Evolutionary conservation across 2,888 invertebrate genomes (phyloP).

Genomic region (Chaetoderma sp.): DNA sequence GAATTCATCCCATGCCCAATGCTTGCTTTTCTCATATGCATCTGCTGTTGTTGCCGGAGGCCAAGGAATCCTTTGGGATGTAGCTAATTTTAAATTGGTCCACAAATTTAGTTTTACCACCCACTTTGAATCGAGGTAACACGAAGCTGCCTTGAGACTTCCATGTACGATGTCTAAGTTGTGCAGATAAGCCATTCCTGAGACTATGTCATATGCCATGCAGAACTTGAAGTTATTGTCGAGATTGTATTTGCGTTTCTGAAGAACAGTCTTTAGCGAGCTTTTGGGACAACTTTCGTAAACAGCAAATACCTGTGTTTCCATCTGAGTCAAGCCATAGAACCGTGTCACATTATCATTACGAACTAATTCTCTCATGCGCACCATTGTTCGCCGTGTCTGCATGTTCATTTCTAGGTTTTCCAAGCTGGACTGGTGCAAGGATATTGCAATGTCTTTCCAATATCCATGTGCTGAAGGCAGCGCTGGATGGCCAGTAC

Average conservation of each 20-base stretch:
- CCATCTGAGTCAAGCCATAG: slow-evolving; percentile 54
- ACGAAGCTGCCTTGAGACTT: slow-evolving; percentile 48
- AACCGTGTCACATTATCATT: slow-evolving; percentile 57
- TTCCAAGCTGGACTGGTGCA: no score
- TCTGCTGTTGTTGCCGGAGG: slow-evolving; percentile 32
- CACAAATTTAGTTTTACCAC: slow-evolving; percentile 61
- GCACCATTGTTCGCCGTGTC: slow-evolving; percentile 46
- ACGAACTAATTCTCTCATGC: slow-evolving; percentile 48
- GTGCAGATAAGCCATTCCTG: slow-evolving; percentile 61
- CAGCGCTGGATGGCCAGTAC: no score
- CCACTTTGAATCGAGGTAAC: slow-evolving; percentile 62
- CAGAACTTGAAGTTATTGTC: slow-evolving; percentile 56
- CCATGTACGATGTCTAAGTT: slow-evolving; percentile 58
- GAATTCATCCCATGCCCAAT: slow-evolving; percentile 37
- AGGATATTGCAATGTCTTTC: no score
- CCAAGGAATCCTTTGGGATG: slow-evolving; percentile 22
- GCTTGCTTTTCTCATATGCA: slow-evolving; percentile 14
- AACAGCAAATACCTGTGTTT: slow-evolving; percentile 44
- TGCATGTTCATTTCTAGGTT: slow-evolving; percentile 11
- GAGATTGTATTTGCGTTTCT: slow-evolving; percentile 52
- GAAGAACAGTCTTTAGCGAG: slow-evolving; percentile 52
- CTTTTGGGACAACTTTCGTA: slow-evolving; percentile 58
- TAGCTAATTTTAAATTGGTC: slow-evolving; percentile 46
- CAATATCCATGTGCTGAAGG: no score
- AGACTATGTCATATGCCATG: slow-evolving; percentile 50